Percentiles rank a stretch among this genome's conserved stretches.
Evolutionary conservation across 1,140 invertebrate genomes (phyloP).

Genomic region (Drosophila hydei): DNA sequence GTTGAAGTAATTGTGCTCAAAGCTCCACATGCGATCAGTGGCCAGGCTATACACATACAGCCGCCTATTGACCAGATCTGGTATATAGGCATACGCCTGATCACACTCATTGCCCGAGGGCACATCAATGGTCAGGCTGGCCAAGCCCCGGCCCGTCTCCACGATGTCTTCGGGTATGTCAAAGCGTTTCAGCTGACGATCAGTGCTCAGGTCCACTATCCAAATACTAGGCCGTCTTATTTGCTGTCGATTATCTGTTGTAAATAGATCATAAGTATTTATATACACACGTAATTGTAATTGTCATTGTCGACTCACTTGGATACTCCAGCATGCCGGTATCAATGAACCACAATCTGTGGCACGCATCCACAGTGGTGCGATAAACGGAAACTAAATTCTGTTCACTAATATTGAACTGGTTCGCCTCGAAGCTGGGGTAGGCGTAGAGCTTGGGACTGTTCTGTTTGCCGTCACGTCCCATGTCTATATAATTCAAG

Average conservation of each 20-base stretch:
- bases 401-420: conserved; percentile 83
- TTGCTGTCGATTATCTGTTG: conserved; percentile 85
- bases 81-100: conserved; percentile 89
- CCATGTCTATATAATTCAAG: conserved; percentile 87
- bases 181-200: conserved; percentile 74
- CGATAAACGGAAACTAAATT: conserved; percentile 88
- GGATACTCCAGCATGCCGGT: conserved; percentile 85
- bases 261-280: not conserved
- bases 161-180: conserved; percentile 75
- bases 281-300: not conserved
- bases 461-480: conserved; percentile 77
- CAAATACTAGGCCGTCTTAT: conserved; percentile 87
- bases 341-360: conserved; percentile 90
- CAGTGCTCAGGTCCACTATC: conserved; percentile 87
- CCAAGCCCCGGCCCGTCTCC: conserved; percentile 85
- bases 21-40: conserved; percentile 88
- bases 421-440: conserved; percentile 86
- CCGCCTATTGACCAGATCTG: conserved; percentile 88
- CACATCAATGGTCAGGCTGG: conserved; percentile 88
- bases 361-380: conserved; percentile 87
- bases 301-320: conserved; percentile 32
- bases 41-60: conserved; percentile 87
- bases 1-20: conserved; percentile 89
- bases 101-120: conserved; percentile 85
- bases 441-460: conserved; percentile 87